Base-by-base conservation (phyloP, 2,888 invertebrate species). In the Agrilus biguttatus region DNA sequence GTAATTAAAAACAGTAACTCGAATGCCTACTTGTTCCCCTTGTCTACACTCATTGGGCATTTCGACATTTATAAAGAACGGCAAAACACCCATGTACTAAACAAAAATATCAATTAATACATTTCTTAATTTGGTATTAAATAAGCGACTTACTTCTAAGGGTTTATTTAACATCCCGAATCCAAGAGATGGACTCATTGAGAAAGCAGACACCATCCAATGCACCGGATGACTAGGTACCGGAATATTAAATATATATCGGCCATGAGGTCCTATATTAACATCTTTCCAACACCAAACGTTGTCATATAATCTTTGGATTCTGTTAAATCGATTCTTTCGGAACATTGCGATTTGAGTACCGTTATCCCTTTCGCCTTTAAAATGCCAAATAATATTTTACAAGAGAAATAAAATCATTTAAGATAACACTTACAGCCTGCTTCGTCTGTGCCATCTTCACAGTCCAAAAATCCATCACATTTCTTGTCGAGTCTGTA, bases 221-320 rank as follows among this genome's bases (percentile, higher is more conserved):
- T 85, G 83, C 0, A 84, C 89, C 0, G 91, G 91, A 42, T 78
- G 67, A 44, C 80, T 73, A 0, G 90, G 89, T n/a, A 90, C 89
- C 34, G 84, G 83, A 36, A 85, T 70, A 44, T 83, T 86, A 67
- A 91, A 90, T 45, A 91, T 87, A 58, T 74, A 84, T 6, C 91
- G 78, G 0, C 91, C 91, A 65, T 90, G 89, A 14, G 91, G 89
- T 0, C 87, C 91, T 57, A 92, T 89, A 65, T 91, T 91, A 41
- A 89, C 80, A 67, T 93, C 93, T 48, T 82, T 80, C 95, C 95
- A 96, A 42, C 93, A 68, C 95, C 95, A 96, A 44, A 87, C 85
- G 65, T 92, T 91, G 56, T 92, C 90, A 66, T 92, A 95, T 60
- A 91, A 87, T 0, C 93, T 74, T 59, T 87, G 83, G 45, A 92